Evolutionary conservation across 1,140 invertebrate species (phyloP).

Genomic region (Chlorops oryzae): DNA sequence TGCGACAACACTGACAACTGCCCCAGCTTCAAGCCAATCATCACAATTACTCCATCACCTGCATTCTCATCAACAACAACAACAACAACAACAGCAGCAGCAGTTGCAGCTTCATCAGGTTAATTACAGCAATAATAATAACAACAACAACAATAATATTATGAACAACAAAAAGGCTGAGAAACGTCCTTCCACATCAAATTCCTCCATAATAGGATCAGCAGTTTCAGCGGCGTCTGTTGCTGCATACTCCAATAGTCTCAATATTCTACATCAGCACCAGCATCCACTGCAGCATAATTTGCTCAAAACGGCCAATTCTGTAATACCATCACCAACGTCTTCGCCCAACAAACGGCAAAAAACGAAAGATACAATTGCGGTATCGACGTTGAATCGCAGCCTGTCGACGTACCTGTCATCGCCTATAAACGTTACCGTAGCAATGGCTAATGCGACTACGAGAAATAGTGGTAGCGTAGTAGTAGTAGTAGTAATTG

Average conservation of each 20-base stretch:
- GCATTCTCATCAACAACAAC: background rate
- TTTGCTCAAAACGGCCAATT: constrained; percentile 18
- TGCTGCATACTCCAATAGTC: no score
- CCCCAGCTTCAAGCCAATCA: constrained; percentile 18
- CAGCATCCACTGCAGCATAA: constrained; percentile 25
- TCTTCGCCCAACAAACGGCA: constrained; percentile 42
- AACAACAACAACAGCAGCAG: constrained; percentile 12
- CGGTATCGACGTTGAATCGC: no score
- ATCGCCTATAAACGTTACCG: no score
- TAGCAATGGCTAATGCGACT: no score
- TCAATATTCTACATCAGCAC: constrained; percentile 21
- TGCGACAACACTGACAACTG: constrained; percentile 14
- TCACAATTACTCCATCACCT: no score
- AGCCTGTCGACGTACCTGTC: no score
- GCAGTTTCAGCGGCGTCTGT: constrained; percentile 7
- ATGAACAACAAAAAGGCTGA: constrained; percentile 33
- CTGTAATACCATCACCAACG: constrained; percentile 25
- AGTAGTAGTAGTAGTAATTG: no score
- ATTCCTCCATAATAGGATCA: constrained; percentile 8
- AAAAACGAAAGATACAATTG: constrained; percentile 33
- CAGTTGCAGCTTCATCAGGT: no score
- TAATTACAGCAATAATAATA: constrained; percentile 17
- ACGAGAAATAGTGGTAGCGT: no score
- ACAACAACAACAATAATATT: constrained; percentile 13
- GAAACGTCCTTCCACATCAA: constrained; percentile 31